phyloP scores from a whole-genome alignment of 1,140 invertebrate species.

The Thalassaphorura encarpata region DNA sequence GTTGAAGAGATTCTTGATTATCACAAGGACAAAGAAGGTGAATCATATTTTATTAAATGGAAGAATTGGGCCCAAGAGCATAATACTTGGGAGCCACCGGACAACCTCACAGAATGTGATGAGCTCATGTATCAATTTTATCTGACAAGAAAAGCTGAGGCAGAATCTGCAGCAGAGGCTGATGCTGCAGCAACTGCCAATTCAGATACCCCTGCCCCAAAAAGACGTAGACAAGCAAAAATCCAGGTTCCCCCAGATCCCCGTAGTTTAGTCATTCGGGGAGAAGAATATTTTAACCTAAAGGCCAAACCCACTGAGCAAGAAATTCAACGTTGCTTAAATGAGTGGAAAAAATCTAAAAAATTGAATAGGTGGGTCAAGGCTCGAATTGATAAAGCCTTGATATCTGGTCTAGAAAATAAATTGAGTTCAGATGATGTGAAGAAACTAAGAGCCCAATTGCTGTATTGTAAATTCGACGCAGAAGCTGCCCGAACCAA shows the following conservation, averaged over 20 bases:
- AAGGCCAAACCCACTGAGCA: slow-evolving; percentile 1
- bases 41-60: slow-evolving; percentile 28
- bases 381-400: not conserved
- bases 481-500: slow-evolving; percentile 17
- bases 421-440: slow-evolving; percentile 20
- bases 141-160: slow-evolving; percentile 26
- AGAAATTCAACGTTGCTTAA: slow-evolving; percentile 12
- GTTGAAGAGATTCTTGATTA: slow-evolving; percentile 34
- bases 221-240: slow-evolving; percentile 12
- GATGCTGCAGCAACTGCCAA: too few relatives aligned
- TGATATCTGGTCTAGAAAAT: slow-evolving; percentile 9
- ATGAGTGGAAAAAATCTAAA: not conserved
- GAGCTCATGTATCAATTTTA: slow-evolving; percentile 17
- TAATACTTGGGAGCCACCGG: slow-evolving; percentile 27
- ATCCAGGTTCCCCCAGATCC: slow-evolving; percentile 25
- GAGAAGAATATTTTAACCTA: slow-evolving; percentile 17
- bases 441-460: slow-evolving; percentile 23
- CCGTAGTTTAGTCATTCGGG: slow-evolving; percentile 12
- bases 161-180: slow-evolving; percentile 27
- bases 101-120: slow-evolving; percentile 21
- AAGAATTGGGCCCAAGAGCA: slow-evolving; percentile 25
- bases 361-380: not conserved
- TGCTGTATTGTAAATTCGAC: slow-evolving; percentile 27
- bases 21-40: slow-evolving; percentile 9
- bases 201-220: slow-evolving; percentile 18